Percentiles rank a stretch among this genome's conserved stretches.
Evolutionary conservation across 2,113 vertebrate genomes (phyloP).

Genomic region (Calyptomena viridis): DNA sequence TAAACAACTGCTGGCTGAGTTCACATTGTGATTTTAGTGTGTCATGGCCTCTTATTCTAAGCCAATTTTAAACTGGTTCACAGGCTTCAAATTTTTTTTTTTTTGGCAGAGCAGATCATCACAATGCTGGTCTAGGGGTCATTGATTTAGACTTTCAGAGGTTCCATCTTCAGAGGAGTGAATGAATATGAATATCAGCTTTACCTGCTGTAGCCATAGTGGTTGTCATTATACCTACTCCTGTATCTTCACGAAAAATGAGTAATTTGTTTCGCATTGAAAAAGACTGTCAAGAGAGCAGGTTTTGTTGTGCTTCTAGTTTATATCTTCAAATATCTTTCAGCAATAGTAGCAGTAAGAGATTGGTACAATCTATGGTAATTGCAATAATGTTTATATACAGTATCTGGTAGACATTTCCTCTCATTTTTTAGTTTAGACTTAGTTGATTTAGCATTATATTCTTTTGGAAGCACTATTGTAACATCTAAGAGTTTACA

Average conservation of each 20-base stretch:
- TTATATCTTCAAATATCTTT: neutral
- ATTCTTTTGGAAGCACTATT: neutral
- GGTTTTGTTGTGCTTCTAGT: neutral
- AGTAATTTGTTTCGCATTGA: constrained; percentile 62
- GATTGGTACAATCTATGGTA: neutral
- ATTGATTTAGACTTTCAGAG: constrained; percentile 54
- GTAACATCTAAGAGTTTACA: neutral
- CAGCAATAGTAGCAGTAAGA: neutral
- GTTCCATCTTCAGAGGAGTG: constrained; percentile 70
- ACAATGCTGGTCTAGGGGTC: constrained; percentile 60
- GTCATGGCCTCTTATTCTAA: neutral
- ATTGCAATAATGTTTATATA: neutral
- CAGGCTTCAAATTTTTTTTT: neutral
- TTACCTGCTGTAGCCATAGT: constrained; percentile 64
- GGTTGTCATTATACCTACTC: constrained; percentile 56
- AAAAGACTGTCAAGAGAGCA: neutral
- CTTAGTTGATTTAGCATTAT: neutral
- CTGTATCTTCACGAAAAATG: constrained; percentile 61
- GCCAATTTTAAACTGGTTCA: neutral
- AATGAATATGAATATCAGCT: neutral
- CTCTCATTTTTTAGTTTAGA: neutral
- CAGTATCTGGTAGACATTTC: neutral
- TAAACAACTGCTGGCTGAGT: neutral
- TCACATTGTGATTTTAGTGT: neutral
- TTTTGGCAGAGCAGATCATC: constrained; percentile 71